A percentile compares a stretch with the other conserved stretches of the same genome.
Conservation (phyloP, 2,888 invertebrate genomes). For the Syritta pipiens region DNA sequence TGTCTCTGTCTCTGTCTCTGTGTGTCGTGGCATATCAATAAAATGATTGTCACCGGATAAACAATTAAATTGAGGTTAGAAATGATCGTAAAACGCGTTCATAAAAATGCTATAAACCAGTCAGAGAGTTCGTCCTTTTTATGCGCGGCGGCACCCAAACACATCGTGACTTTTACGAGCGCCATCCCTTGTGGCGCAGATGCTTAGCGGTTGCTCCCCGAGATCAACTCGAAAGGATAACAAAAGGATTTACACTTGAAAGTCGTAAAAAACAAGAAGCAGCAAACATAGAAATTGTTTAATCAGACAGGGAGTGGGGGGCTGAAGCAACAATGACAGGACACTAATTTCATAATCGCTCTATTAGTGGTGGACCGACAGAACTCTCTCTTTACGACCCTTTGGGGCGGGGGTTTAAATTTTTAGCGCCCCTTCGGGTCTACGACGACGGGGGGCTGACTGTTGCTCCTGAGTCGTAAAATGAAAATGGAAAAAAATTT, state of each 20-base stretch:
- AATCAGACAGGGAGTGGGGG: neutral
- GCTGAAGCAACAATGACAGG: conserved; percentile 3
- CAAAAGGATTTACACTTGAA: conserved; percentile 62
- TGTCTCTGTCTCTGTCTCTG: conserved; percentile 1
- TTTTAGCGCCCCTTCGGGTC: neutral
- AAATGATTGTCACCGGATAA: conserved; percentile 80
- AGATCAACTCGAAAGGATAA: conserved; percentile 60
- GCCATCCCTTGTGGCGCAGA: conserved; percentile 60
- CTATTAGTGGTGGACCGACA: conserved; percentile 42
- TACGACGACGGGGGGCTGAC: neutral
- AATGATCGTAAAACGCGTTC: conserved; percentile 78
- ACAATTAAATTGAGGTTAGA: conserved; percentile 80
- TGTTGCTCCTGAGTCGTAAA: conserved; percentile 38
- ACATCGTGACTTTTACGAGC: conserved; percentile 66
- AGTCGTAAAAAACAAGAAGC: conserved; percentile 44
- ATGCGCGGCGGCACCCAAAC: no score
- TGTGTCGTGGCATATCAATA: conserved; percentile 71
- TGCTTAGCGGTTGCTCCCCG: conserved; percentile 43
- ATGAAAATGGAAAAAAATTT: no score
- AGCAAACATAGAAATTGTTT: neutral
- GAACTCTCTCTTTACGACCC: conserved; percentile 20
- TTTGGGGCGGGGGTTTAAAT: conserved; percentile 25
- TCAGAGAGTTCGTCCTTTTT: conserved; percentile 39
- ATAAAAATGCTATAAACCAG: conserved; percentile 78
- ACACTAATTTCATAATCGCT: conserved; percentile 60